A percentile compares a stretch with the other conserved stretches of the same genome.
These are phyloP conservation scores for Asbolus verrucosus DNA, from an alignment of 1,140 invertebrate species.

Conservation along the genomic window DNA sequence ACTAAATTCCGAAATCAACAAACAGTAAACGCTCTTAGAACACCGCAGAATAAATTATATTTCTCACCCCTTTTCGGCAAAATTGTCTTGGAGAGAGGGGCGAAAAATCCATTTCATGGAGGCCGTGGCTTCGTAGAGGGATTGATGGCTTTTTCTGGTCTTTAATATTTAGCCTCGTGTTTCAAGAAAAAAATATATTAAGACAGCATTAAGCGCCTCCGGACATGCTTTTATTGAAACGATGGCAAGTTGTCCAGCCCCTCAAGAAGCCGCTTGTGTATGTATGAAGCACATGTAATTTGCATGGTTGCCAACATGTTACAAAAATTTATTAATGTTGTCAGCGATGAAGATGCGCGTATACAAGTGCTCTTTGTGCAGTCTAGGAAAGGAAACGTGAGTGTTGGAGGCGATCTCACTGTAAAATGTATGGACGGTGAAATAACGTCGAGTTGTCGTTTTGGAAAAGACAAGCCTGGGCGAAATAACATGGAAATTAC, in stretches of 20 bases:
- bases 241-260: constrained; percentile 4
- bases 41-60: constrained; percentile 27
- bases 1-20: constrained; percentile 3
- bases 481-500: constrained; percentile 42
- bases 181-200: not conserved
- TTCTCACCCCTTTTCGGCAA: constrained; percentile 6
- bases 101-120: too few species aligned
- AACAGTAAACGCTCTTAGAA: constrained; percentile 4
- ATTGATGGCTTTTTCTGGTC: too few species aligned
- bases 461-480: constrained; percentile 34
- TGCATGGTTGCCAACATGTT: constrained; percentile 30
- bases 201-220: not conserved
- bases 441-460: constrained; percentile 41
- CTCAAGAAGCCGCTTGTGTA: constrained; percentile 24
- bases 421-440: constrained; percentile 40
- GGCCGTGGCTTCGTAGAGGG: too few species aligned
- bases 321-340: constrained; percentile 33
- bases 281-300: constrained; percentile 23
- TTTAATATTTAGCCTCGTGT: too few species aligned
- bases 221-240: not conserved
- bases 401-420: constrained; percentile 32
- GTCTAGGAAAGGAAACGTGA: constrained; percentile 31
- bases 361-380: constrained; percentile 26
- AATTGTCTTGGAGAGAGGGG: not conserved
- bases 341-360: constrained; percentile 10